phyloP scores from a whole-genome alignment of 2,113 vertebrate species.

The Prietella phreatophila region DNA sequence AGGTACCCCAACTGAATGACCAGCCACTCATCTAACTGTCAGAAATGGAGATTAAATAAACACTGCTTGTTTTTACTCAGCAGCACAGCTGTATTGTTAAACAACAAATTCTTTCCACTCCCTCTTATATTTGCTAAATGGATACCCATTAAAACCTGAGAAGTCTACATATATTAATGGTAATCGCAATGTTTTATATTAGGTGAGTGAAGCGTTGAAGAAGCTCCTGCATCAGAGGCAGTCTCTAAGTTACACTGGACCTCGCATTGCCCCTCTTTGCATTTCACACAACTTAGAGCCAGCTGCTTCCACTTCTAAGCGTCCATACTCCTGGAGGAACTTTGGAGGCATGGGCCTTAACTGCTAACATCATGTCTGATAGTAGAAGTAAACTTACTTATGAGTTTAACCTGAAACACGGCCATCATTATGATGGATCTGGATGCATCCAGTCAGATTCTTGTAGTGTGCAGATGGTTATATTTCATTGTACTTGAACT shows the following conservation, averaged over 20 bases:
- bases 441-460: neutral
- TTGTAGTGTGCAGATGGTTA: neutral
- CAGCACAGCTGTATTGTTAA: neutral
- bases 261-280: constrained; percentile 26
- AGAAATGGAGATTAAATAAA: neutral
- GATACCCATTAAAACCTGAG: neutral
- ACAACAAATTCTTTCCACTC: neutral
- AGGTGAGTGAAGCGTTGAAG: constrained; percentile 45
- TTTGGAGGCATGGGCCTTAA: constrained; percentile 31
- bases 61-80: neutral
- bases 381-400: neutral
- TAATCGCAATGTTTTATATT: constrained; percentile 20
- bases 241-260: constrained; percentile 23
- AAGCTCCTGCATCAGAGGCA: constrained; percentile 18
- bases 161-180: neutral
- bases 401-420: neutral
- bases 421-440: neutral
- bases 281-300: neutral
- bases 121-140: neutral
- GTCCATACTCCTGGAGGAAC: constrained; percentile 24
- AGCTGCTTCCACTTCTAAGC: neutral
- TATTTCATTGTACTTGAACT: neutral
- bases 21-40: neutral
- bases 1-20: constrained; percentile 32
- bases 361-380: constrained; percentile 6